Base-by-base conservation (phyloP, 2,113 vertebrate species). In the Psammodynastes pulverulentus region DNA sequence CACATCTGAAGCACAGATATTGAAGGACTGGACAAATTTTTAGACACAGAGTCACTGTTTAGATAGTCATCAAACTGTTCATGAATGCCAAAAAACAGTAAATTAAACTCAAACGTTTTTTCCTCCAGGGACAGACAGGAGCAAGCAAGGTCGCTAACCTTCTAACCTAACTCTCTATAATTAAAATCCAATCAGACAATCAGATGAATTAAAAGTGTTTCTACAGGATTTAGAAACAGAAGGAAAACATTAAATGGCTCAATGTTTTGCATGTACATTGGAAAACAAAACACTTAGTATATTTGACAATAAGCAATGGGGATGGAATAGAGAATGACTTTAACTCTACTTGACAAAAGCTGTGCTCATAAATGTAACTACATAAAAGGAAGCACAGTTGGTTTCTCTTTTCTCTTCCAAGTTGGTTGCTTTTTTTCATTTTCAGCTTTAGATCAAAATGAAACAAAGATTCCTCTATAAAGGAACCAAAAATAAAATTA, bases 91-190 rank as follows among this genome's bases (percentile, higher is more conserved):
- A 34, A 91, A 90, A 87, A 62, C 51, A 87, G 90, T 91, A 89
- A 88, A 93, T 92, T 93, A 89, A 92, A 90, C n/a, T 90, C 88
- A 84, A 90, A 84, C 87, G 46, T n/a, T 84, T 93, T 39, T 46
- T 86, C 91, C 84, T 54, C 43, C 24, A 43, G 79, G 92, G 43
- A 23, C 26, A 51, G 51, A 79, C 90, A 87, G 56, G 84, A 94
- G 51, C 72, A 49, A 67, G 12, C 17, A 58, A 46, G n/a, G 62
- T 87, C 91, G 34, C 43, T 79, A 48, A 91, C 89, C 91, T 79
- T 56, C n/a, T 86, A 91, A 91, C 54, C 86, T 29, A 34, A 56
- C 24, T 92, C 52, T 87, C n/a, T 86, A 79, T 90, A 91, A 92
- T 92, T 90, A 86, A 92, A 93, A 92, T 85, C 88, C 84, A 87